These are phyloP conservation scores for Macrobrachium rosenbergii DNA, from an alignment of 1,140 invertebrate genomes.

Conservation along the genomic window DNA sequence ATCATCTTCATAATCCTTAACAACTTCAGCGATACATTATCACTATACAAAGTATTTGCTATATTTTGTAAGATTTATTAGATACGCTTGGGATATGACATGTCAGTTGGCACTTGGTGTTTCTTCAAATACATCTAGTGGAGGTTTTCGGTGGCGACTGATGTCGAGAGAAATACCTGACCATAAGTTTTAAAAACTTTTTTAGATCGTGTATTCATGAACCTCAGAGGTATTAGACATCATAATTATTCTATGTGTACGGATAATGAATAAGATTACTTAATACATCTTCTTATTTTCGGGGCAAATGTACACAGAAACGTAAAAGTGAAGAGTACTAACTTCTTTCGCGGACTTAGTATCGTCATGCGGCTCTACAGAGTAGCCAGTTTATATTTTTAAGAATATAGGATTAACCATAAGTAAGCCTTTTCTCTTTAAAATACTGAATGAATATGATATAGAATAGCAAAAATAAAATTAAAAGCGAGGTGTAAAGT, in stretches of 20 bases:
- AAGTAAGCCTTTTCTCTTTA: background rate
- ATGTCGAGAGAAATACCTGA: conserved; percentile 45
- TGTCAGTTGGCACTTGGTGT: background rate
- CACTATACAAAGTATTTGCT: too few relatives aligned
- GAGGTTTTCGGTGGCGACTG: conserved; percentile 28
- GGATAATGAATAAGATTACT: background rate
- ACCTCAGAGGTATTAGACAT: background rate
- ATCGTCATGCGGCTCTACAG: background rate
- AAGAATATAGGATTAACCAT: background rate
- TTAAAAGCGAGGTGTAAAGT: background rate
- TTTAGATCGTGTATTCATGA: background rate
- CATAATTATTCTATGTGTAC: background rate
- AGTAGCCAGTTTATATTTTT: background rate
- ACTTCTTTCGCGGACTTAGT: conserved; percentile 31
- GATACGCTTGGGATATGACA: too few relatives aligned
- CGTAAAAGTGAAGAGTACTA: conserved; percentile 50
- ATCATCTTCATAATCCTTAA: too few relatives aligned
- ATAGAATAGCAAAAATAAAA: too few relatives aligned
- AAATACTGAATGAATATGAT: too few relatives aligned
- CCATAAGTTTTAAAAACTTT: conserved; percentile 24
- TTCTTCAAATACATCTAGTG: conserved; percentile 55
- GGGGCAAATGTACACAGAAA: background rate
- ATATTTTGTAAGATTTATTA: too few relatives aligned
- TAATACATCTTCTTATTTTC: background rate
- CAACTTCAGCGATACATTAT: too few relatives aligned